Evolutionary conservation across 2,113 vertebrate species (phyloP).

Genomic region (Dromaius novaehollandiae): DNA sequence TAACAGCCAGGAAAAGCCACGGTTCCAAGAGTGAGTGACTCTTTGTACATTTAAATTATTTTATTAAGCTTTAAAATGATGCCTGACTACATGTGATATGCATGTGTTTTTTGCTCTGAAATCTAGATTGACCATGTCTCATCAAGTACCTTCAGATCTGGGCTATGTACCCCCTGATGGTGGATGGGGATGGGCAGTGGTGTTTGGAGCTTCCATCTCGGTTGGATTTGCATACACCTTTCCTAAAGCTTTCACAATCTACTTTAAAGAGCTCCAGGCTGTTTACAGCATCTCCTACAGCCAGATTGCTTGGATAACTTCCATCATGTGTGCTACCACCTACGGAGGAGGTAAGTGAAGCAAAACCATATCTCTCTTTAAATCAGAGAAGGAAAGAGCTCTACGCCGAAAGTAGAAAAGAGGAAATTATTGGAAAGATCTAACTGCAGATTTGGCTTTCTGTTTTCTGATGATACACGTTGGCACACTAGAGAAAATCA

Average conservation of each 20-base stretch:
- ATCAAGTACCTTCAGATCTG: slow-evolving; percentile 39
- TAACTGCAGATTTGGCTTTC: not conserved
- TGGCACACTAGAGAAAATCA: not conserved
- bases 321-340: slow-evolving; percentile 88
- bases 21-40: not conserved
- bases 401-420: not conserved
- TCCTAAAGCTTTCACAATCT: slow-evolving; percentile 87
- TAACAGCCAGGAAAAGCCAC: not conserved
- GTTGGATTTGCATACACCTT: slow-evolving; percentile 86
- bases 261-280: slow-evolving; percentile 84
- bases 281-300: slow-evolving; percentile 80
- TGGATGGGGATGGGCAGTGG: slow-evolving; percentile 90
- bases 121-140: slow-evolving; percentile 72
- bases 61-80: not conserved
- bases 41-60: not conserved
- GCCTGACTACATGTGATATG: rapidly evolving
- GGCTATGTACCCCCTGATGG: slow-evolving; percentile 79
- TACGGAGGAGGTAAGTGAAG: slow-evolving; percentile 87
- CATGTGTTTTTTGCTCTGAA: not conserved
- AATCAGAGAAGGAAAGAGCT: not conserved
- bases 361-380: not conserved
- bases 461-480: not conserved
- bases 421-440: not conserved
- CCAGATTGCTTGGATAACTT: slow-evolving; percentile 88
- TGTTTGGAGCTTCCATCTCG: slow-evolving; percentile 85